A percentile compares a stretch with the other conserved stretches of the same genome.
Conservation (phyloP, 2,113 vertebrate genomes). For the Azemiops feae region DNA sequence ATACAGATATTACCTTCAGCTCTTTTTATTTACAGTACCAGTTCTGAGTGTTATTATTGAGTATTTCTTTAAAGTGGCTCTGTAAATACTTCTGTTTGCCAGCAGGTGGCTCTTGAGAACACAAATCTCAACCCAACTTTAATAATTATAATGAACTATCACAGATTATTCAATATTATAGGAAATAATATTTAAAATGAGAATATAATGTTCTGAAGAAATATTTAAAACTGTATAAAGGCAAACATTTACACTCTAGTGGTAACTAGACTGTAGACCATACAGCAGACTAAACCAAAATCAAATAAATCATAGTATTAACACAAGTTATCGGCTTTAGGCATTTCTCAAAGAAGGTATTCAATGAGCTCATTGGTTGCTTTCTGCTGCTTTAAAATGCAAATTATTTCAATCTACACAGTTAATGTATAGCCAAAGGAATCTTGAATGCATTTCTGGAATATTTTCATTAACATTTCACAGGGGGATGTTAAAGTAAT, state of each 20-base stretch:
- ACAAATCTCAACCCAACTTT: not conserved
- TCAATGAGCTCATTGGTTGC: constrained; percentile 14
- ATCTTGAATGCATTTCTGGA: constrained; percentile 77
- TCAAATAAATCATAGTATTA: constrained; percentile 16
- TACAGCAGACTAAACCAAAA: constrained; percentile 17
- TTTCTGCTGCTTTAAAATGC: constrained; percentile 15
- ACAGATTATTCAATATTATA: not conserved
- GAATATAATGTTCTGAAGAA: not conserved
- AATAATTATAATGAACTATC: constrained; percentile 15
- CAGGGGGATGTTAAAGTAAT: constrained; percentile 52
- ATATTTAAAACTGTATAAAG: not conserved
- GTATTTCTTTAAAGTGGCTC: not conserved
- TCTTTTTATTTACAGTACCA: not conserved
- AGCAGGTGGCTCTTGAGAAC: not conserved
- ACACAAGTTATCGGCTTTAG: not conserved
- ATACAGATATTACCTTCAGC: not conserved
- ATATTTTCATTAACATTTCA: constrained; percentile 69
- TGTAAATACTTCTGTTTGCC: not conserved
- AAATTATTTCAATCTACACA: constrained; percentile 49
- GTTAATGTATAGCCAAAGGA: constrained; percentile 70
- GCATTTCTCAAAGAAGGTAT: constrained; percentile 1
- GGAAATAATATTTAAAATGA: not conserved
- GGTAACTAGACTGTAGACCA: not conserved
- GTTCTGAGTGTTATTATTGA: not conserved
- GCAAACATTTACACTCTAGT: not conserved